Base-by-base conservation (phyloP, 2,888 invertebrate species). In the Chloromyia formosa region DNA sequence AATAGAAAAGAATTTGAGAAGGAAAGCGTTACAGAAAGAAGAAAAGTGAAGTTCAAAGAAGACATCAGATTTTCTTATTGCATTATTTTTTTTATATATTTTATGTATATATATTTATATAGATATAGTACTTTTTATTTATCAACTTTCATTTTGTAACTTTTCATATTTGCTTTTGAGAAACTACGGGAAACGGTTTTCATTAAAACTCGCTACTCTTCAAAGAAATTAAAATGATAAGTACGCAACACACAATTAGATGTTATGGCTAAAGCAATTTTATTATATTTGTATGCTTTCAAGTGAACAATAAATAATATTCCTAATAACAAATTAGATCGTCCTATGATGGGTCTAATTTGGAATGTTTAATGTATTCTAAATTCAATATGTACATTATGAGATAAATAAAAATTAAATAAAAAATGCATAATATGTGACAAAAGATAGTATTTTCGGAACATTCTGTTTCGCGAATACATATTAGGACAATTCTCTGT, bases 51-150 rank as follows among this genome's bases (percentile, higher is more conserved):
- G 14, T 74, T 49, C 60, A 74, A 76, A 76, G 76, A 76, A 76
- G 76, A 76, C 76, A 76, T 76, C 76, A 76, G 76, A 76, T 40
- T 76, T 68, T 16, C 35, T 35, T 68, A 23, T 74, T 75, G 12
- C 16, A 49, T 49, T n/a, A 49, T 12, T 49, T 49, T n/a, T 49
- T 49, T 7, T 49, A 45, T 68, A 68, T 68, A n/a, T n/a, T n/a
- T n/a, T 35, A 4, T 35, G 7, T 35, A 7, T 35, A 35, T 35
- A 35, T 35, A 35, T 45, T 35, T 35, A 35, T 35, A 35, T 35
- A 35, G 27, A 35, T 35, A 35, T 35, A 35, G 2, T 35, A 35
- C 27, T 35, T 35, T 35, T 35, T 35, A 35, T 35, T 40, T 16
- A 64, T 40, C 23, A 35, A 18, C 18, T 64, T 35, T 35, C 16